Evolutionary conservation across 1,140 invertebrate genomes (phyloP), one percentile per base, ranked within the genome.

Genomic region (Euura saliciscinereae): DNA sequence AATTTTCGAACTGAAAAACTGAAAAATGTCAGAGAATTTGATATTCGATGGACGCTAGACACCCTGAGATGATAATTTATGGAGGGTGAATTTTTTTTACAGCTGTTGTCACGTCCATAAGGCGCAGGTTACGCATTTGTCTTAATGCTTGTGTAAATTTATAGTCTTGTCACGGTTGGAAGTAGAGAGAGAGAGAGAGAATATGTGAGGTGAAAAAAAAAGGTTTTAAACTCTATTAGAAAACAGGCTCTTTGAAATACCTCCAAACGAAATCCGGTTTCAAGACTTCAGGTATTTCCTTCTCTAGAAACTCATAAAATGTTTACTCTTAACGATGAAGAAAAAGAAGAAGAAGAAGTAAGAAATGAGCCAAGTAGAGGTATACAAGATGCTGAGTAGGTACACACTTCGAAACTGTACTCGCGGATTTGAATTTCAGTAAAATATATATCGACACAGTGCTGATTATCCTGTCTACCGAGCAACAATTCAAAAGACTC

Each of bases 281-380:
- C 69, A 66, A 73, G 65, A 68, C 42, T 64, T 43, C 45, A 59
- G 13, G 51, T 28, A 64, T 46, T 72, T 59, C 67, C 66, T 72
- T 74, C 44, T 72, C 45, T 72, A 67, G 73, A 74, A 74, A 74
- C 42, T 74, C 70, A 64, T 69, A 44, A 69, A 64, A n/a, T 59
- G 51, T 59, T 11, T 59, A 3, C 51, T 59, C 51, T 28, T 28
- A 59, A 59, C 51, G 51, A n/a, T 4, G 8, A 4, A 59, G 51
- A 59, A 11, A n/a, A 59, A 59, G 51, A n/a, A 28, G 28, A 59
- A 59, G 51, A n/a, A 28, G 28, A 28, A 28, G 28, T 28, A 28
- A 1, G 28, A 28, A 28, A 28, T 28, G 28, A 28, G 28, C 28
- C 28, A 28, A 28, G 28, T 28, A 28, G 28, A 28, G 28, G 28